Evolutionary conservation across 2,113 vertebrate genomes (phyloP).

Genomic region (Eubucco bourcierii): DNA sequence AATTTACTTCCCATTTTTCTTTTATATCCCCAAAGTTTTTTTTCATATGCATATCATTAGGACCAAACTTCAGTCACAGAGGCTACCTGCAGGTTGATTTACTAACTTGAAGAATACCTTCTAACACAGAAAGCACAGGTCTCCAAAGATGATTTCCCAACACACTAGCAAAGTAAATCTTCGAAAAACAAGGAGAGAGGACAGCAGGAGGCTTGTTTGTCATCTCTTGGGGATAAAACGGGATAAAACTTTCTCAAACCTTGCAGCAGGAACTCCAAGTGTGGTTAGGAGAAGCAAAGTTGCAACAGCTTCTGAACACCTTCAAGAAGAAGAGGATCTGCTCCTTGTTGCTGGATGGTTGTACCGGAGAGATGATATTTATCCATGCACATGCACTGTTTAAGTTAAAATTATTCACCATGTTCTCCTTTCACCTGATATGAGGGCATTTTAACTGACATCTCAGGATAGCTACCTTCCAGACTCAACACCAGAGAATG

Average conservation of each 20-base stretch:
- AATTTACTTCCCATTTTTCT: not conserved
- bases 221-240: not conserved
- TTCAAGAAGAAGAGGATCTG: not conserved
- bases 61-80: not conserved
- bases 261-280: not conserved
- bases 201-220: constrained; percentile 19
- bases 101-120: not conserved
- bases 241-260: constrained; percentile 7
- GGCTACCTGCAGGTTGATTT: constrained; percentile 21
- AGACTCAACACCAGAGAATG: not conserved
- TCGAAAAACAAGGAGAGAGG: not conserved
- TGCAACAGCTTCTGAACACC: not conserved
- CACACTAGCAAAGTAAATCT: not conserved
- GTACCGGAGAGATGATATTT: accelerated
- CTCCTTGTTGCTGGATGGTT: not conserved
- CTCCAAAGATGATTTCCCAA: not conserved
- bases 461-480: not conserved
- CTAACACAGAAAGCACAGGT: not conserved
- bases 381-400: not conserved
- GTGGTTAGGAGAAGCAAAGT: not conserved
- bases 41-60: not conserved
- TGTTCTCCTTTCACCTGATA: not conserved
- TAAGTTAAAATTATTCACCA: not conserved
- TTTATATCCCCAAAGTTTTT: not conserved
- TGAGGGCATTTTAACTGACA: not conserved